Evolutionary conservation across 2,888 invertebrate species (phyloP), one percentile per base, ranked within the genome.

Genomic region (Operophtera brumata): DNA sequence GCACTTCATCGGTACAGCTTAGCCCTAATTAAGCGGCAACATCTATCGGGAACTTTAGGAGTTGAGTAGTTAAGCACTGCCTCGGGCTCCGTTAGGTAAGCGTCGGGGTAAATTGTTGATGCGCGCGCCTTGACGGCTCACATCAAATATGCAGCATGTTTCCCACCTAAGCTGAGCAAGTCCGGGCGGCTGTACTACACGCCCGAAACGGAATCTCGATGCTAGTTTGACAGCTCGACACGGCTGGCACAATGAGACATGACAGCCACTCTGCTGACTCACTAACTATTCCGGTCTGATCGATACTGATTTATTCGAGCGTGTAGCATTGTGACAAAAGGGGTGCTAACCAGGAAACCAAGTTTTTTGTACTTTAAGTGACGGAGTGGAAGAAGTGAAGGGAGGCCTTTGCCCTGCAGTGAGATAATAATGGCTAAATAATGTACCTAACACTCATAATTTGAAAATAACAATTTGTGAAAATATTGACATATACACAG

Each of bases 101-200:
- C 69, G 72, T 52, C 62, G 65, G 65, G 61, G 70, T 82, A 71
- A 85, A 85, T 84, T 77, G 76, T 81, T 77, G 76, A 84, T 78
- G 77, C 74, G 73, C 75, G 71, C 76, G 74, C 69, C 69, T 66
- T 61, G 69, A 63, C 66, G 62, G 68, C 67, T 62, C 70, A 63
- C 75, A 88, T 87, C 80, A 86, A 87, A 87, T 86, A 88, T 86
- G 84, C 79, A 88, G 70, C 72, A 70, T 65, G 66, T 68, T 77
- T 78, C 64, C 70, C 70, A 70, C 73, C 66, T 75, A 69, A 60
- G 70, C 68, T 67, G 70, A 69, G 49, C 68, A 69, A 69, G 62
- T 69, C 65, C 61, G 62, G 61, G 64, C 57, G 63, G 60, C 52
- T 45, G 57, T 64, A 44, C 63, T 48, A 69, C 70, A 69, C 66